Evolutionary conservation across 2,888 invertebrate species (phyloP).

Genomic region (Oegoconia quadripuncta): DNA sequence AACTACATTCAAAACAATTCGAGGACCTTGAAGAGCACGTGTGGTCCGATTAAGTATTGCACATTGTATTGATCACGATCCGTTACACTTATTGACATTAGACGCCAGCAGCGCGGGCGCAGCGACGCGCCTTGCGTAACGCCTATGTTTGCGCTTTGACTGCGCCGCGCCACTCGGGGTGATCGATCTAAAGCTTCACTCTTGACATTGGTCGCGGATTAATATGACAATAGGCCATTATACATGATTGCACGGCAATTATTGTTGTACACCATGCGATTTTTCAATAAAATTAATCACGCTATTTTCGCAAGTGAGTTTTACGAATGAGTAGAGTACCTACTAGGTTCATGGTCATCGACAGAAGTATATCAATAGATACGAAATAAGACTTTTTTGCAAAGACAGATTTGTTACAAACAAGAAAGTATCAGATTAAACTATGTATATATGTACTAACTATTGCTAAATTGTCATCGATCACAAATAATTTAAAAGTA

Average conservation of each 20-base stretch:
- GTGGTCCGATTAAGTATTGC: slow-evolving; percentile 40
- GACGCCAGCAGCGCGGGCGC: slow-evolving; percentile 16
- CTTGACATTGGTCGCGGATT: slow-evolving; percentile 49
- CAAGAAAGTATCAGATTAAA: too few species aligned
- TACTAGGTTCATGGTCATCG: slow-evolving; percentile 9
- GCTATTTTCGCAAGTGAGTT: background rate
- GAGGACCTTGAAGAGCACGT: slow-evolving; percentile 41
- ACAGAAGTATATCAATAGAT: too few species aligned
- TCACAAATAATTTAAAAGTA: slow-evolving; percentile 13
- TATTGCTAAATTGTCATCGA: too few species aligned
- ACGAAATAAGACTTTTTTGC: too few species aligned
- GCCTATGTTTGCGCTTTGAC: slow-evolving; percentile 41
- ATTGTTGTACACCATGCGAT: slow-evolving; percentile 13
- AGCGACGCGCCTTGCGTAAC: too few species aligned
- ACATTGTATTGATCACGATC: slow-evolving; percentile 37
- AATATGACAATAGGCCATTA: slow-evolving; percentile 29
- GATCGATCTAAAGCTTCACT: slow-evolving; percentile 33
- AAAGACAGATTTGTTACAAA: too few species aligned
- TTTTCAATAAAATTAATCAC: slow-evolving; percentile 12
- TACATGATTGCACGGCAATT: slow-evolving; percentile 19
- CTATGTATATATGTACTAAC: too few species aligned
- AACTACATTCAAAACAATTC: too few species aligned
- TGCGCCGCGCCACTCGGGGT: slow-evolving; percentile 21
- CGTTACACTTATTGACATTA: slow-evolving; percentile 37
- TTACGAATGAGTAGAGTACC: background rate